phyloP scores from a whole-genome alignment of 1,140 invertebrate species.

The Heliothis virescens region DNA sequence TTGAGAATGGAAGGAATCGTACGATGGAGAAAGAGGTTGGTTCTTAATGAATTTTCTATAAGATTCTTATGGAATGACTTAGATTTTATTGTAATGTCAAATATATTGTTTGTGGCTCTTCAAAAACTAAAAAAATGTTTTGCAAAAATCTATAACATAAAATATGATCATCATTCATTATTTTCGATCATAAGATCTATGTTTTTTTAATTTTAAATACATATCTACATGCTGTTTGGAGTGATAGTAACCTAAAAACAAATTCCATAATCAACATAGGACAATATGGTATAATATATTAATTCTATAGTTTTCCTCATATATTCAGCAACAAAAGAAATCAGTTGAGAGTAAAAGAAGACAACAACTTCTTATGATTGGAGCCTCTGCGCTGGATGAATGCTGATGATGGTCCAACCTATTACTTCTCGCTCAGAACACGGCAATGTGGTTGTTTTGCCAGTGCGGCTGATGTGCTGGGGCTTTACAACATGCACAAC shows the following conservation, averaged over 20 bases:
- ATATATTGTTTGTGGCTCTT: no score
- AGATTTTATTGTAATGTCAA: no score
- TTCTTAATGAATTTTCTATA: no score
- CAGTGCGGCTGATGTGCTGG: conserved; percentile 98
- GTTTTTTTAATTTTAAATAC: no score
- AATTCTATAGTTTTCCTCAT: neutral
- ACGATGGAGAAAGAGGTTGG: conserved; percentile 76
- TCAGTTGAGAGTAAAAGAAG: conserved; percentile 64
- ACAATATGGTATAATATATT: neutral
- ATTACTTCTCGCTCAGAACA: conserved; percentile 96
- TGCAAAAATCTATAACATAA: no score
- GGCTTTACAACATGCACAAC: conserved; percentile 96
- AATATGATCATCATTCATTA: no score
- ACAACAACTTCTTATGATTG: conserved; percentile 88
- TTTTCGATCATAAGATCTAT: no score
- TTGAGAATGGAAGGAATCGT: conserved; percentile 87
- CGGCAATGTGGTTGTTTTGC: conserved; percentile 99
- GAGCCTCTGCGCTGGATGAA: conserved; percentile 94
- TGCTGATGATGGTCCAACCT: conserved; percentile 94
- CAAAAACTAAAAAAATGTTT: no score
- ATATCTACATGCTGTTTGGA: no score
- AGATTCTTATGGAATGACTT: no score
- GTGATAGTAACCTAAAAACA: no score
- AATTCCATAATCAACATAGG: no score
- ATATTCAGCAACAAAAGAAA: conserved; percentile 64